Conservation (phyloP, 2,113 vertebrate genomes). For the Cyphomyrus discorhynchus region DNA sequence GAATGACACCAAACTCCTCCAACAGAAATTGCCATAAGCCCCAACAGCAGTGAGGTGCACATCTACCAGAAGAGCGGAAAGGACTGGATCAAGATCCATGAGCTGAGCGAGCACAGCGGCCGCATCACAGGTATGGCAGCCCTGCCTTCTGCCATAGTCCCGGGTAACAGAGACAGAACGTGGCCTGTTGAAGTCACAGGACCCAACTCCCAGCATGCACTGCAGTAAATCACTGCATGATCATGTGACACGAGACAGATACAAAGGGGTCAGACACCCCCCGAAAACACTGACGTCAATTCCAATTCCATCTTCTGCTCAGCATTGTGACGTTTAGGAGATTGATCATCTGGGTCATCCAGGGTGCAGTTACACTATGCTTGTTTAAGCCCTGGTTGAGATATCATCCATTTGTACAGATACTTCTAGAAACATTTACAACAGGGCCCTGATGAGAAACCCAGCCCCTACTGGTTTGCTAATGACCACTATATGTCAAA, state of each 20-base stretch:
- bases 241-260: not conserved
- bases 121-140: conserved; percentile 61
- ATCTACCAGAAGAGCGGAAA: conserved; percentile 65
- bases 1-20: not conserved
- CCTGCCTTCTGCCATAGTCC: not conserved
- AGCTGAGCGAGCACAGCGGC: conserved; percentile 67
- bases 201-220: not conserved
- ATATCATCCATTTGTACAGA: not conserved
- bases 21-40: conserved; percentile 66
- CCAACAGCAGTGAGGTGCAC: conserved; percentile 58
- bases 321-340: not conserved
- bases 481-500: not conserved
- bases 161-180: not conserved
- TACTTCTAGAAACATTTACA: not conserved
- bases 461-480: not conserved
- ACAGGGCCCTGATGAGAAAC: not conserved
- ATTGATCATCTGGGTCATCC: not conserved
- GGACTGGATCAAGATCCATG: conserved; percentile 65
- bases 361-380: not conserved
- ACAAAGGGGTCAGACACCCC: not conserved
- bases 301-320: not conserved
- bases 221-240: not conserved
- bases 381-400: not conserved
- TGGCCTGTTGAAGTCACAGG: not conserved
- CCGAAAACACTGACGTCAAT: not conserved